Evolutionary conservation across 2,797 vertebrate species (phyloP).

Genomic region (Antennarius maculatus): DNA sequence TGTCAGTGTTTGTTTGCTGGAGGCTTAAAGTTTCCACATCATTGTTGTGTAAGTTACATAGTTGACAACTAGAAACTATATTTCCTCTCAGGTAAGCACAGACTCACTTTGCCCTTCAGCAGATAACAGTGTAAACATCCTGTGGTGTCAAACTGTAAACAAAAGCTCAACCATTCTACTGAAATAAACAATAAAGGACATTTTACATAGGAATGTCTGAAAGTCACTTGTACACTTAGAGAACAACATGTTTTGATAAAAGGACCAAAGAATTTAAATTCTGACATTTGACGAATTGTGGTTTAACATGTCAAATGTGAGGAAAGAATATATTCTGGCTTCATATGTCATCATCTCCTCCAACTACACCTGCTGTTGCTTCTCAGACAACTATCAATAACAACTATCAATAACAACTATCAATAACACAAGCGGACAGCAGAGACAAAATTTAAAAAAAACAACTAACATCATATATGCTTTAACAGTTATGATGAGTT

Average conservation of each 20-base stretch:
- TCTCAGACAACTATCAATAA: conserved; percentile 1
- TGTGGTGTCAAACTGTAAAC: conserved; percentile 5
- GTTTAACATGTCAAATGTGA: neutral
- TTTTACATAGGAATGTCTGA: neutral
- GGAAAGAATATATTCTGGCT: conserved; percentile 3
- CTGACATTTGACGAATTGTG: neutral
- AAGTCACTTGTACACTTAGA: neutral
- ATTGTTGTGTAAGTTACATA: neutral
- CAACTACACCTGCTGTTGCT: conserved; percentile 10
- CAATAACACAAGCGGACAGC: neutral
- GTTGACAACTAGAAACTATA: conserved; percentile 2
- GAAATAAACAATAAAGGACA: neutral
- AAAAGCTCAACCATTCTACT: neutral
- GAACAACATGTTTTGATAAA: neutral
- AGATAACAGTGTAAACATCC: neutral
- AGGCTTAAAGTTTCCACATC: conserved; percentile 14
- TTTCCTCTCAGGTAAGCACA: conserved; percentile 17
- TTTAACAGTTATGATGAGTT: too few relatives aligned
- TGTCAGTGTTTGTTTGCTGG: neutral
- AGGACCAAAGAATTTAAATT: neutral
- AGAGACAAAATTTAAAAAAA: neutral
- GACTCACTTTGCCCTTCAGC: conserved; percentile 14
- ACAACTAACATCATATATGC: neutral
- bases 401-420: too few relatives aligned
- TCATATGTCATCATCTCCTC: neutral